These are phyloP conservation scores for Dioctria rufipes DNA, from an alignment of 2,888 invertebrate species.

Conservation along the genomic window DNA sequence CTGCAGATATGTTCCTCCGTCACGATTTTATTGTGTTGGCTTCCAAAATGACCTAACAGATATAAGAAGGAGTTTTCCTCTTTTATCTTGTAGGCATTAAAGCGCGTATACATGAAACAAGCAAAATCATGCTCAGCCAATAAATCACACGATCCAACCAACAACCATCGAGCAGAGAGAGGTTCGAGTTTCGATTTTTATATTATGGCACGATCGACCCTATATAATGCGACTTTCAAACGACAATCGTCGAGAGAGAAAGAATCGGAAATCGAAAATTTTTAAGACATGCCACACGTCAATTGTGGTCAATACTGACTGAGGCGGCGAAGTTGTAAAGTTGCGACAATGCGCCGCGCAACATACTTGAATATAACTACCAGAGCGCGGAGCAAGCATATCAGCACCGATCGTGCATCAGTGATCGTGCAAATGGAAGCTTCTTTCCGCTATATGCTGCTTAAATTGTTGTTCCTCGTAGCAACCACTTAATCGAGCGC, in stretches of 20 bases:
- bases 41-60: conserved; percentile 46
- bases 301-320: conserved; percentile 40
- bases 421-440: conserved; percentile 46
- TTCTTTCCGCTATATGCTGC: conserved; percentile 7
- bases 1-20: conserved; percentile 39
- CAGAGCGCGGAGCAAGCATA: conserved; percentile 13
- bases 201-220: conserved; percentile 39
- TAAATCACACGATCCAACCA: conserved; percentile 47
- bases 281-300: conserved; percentile 39
- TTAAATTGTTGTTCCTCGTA: conserved; percentile 10
- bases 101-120: not conserved
- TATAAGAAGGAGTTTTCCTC: not conserved
- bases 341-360: conserved; percentile 27
- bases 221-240: not conserved
- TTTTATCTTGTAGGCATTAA: not conserved
- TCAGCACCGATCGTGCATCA: conserved; percentile 3
- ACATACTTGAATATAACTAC: not conserved
- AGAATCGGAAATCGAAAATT: conserved; percentile 35
- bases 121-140: conserved; percentile 51
- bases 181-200: not conserved
- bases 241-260: conserved; percentile 37
- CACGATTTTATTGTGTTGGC: conserved; percentile 49
- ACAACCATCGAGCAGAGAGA: not conserved
- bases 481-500: conserved; percentile 32
- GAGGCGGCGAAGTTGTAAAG: conserved; percentile 26